Percentiles rank a stretch among this genome's conserved stretches.
Conservation (phyloP, 2,113 vertebrate genomes). For the Pteronura brasiliensis region DNA sequence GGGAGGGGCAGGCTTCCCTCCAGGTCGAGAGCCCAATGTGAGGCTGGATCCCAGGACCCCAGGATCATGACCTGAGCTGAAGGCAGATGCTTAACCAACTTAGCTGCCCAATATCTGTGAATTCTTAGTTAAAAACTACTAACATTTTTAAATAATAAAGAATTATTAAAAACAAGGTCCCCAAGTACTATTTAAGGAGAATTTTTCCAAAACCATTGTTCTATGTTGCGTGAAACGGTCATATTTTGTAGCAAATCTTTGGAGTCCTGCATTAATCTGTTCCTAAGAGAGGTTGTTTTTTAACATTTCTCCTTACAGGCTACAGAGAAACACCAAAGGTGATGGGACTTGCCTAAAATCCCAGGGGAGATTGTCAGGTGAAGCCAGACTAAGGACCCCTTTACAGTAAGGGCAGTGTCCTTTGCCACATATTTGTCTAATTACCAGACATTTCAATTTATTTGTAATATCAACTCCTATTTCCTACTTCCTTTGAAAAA, state of each 20-base stretch:
- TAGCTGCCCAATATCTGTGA: not conserved
- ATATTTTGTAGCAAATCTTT: not conserved
- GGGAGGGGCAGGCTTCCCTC: not conserved
- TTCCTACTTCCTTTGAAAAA: not conserved
- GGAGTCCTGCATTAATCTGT: not conserved
- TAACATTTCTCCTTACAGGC: not conserved
- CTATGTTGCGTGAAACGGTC: accelerated
- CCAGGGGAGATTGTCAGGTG: not conserved
- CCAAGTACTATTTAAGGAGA: not conserved
- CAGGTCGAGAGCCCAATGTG: not conserved
- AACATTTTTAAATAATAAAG: not conserved
- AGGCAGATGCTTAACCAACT: not conserved
- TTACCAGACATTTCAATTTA: not conserved
- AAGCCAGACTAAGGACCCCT: not conserved
- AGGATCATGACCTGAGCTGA: not conserved
- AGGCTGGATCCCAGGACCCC: accelerated
- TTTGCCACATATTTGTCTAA: not conserved
- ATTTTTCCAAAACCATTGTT: not conserved
- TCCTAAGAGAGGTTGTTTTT: not conserved
- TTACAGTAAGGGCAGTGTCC: not conserved
- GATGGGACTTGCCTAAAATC: not conserved
- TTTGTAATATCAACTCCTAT: not conserved
- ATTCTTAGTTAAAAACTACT: not conserved
- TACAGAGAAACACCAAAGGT: not conserved
- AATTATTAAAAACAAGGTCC: not conserved